Evolutionary conservation across 2,888 invertebrate species (phyloP), one percentile per base, ranked within the genome.

Genomic region (Megaustenia siamemsis): DNA sequence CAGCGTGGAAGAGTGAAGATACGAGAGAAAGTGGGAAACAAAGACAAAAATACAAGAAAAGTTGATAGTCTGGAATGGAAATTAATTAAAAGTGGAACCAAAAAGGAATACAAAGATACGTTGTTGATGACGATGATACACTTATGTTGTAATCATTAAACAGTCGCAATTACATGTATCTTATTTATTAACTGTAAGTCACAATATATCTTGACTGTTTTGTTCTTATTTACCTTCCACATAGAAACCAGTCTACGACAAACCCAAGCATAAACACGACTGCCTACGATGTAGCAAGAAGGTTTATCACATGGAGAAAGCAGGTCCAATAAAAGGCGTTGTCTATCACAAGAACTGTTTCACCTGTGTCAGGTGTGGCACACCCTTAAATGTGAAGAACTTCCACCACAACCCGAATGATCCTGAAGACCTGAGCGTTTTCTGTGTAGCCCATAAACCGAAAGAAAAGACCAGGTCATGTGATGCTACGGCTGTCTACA

Each of bases 311-410:
- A 90, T 92, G 89, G 91, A 92, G 80, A 89, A 88, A 63, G 68
- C 89, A 1, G 91, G 91, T 0, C 91, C 91, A 10, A 88, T 90
- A 68, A 84, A 86, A 32, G 91, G 89, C 24, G 91, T 89, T 24
- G 87, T 90, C 38, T 92, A 90, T 73, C 91, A 92, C 79, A 91
- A 91, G 85, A 86, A 84, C 10, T 92, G 91, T 77, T 92, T 92
- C 76, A 86, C 87, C n/a, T 92, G 91, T 80, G 89, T 87, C 35
- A 86, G 86, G 4, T 91, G 91, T 82, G 82, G 86, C 10, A 90
- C 89, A 8, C 88, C 69, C 77, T 83, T 92, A 18, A 90, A 85
- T 43, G 80, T 92, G 80, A 90, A 90, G 79, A 90, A 88, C 84
- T 92, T 90, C 84, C 89, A 88, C 83, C 88, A 89, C 82, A 92